Conservation (phyloP, 2,113 vertebrate genomes). For the Bubo scandiacus region DNA sequence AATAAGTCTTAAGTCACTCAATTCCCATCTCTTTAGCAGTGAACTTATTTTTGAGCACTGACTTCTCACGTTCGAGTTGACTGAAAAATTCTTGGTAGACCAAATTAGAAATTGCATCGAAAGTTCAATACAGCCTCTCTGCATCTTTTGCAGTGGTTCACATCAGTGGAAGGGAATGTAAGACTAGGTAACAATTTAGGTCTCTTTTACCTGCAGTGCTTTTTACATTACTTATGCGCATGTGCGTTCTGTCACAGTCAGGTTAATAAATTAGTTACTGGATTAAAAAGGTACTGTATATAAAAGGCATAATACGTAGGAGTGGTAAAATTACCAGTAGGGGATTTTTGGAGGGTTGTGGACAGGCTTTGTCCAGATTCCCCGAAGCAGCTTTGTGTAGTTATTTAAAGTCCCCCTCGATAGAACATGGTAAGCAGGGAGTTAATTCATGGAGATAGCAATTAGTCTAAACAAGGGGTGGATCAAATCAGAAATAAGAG, state of each 20-base stretch:
- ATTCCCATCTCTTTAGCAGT: not conserved
- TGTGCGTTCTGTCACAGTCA: not conserved
- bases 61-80: not conserved
- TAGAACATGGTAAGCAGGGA: not conserved
- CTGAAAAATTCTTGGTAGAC: not conserved
- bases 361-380: not conserved
- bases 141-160: not conserved
- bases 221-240: not conserved
- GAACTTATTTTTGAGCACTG: slow-evolving; percentile 36
- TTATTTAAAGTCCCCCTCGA: not conserved
- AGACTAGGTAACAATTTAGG: not conserved
- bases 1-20: slow-evolving; percentile 32
- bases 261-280: not conserved
- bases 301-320: not conserved
- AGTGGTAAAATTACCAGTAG: not conserved
- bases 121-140: not conserved
- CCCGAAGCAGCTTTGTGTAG: not conserved
- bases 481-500: not conserved
- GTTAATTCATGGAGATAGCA: not conserved
- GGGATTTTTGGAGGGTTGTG: not conserved
- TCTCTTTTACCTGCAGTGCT: not conserved
- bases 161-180: not conserved
- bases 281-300: not conserved
- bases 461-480: not conserved
- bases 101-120: not conserved